phyloP scores from a whole-genome alignment of 2,888 invertebrate genomes.

The Ctenicera cuprea region DNA sequence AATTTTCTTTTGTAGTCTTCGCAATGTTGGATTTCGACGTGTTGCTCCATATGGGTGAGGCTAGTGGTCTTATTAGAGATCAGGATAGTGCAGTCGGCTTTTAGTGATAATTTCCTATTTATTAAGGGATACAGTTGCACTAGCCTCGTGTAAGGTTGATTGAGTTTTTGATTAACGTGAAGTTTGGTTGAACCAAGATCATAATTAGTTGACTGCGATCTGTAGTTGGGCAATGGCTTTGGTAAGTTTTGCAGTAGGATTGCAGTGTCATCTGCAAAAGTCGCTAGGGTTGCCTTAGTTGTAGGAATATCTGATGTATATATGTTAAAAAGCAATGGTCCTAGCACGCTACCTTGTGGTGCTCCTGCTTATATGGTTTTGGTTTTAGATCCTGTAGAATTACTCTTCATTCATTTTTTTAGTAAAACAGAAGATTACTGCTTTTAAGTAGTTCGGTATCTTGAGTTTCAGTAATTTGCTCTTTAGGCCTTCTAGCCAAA shows the following conservation, averaged over 20 bases:
- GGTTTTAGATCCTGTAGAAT: neutral
- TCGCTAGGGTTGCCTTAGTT: constrained; percentile 6
- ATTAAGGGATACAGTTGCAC: neutral
- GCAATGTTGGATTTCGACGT: neutral
- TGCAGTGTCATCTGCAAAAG: neutral
- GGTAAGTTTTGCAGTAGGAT: neutral
- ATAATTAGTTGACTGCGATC: neutral
- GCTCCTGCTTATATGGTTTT: constrained; percentile 12
- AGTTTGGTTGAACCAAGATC: too few relatives aligned
- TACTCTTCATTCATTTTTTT: constrained; percentile 1
- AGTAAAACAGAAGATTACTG: neutral
- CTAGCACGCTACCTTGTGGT: constrained; percentile 2
- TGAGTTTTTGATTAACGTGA: too few relatives aligned
- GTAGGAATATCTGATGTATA: constrained; percentile 16
- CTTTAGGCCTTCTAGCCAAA: constrained; percentile 1
- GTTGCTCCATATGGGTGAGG: constrained; percentile 9
- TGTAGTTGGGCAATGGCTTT: too few relatives aligned
- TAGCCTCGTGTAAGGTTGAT: neutral
- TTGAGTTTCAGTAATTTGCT: neutral
- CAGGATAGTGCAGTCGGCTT: constrained; percentile 3
- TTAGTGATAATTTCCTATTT: neutral
- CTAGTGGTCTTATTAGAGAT: constrained; percentile 20
- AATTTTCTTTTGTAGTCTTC: constrained; percentile 4
- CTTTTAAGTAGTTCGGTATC: neutral
- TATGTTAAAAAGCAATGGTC: constrained; percentile 14